Conservation (phyloP, 1,140 invertebrate species). For the Eriocheir sinensis region DNA sequence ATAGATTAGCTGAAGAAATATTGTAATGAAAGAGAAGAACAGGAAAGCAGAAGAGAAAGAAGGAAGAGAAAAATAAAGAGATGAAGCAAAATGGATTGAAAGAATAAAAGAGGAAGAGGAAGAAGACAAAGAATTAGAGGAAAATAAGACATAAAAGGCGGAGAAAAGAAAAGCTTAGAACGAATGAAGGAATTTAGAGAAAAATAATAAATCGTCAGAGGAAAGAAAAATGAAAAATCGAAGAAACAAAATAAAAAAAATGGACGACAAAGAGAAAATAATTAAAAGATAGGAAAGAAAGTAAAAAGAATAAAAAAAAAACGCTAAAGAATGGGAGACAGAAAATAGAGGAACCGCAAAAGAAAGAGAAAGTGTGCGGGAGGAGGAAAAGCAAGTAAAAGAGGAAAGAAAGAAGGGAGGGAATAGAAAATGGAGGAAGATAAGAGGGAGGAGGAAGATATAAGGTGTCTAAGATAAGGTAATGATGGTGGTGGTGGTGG, state of each 20-base stretch:
- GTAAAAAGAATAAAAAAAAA: background rate
- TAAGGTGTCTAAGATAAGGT: background rate
- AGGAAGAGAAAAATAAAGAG: background rate
- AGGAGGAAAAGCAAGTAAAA: background rate
- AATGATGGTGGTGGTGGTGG: slow-evolving; percentile 1
- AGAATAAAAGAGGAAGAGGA: background rate
- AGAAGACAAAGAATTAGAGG: background rate
- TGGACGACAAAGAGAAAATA: too few species aligned
- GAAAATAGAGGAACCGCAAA: background rate
- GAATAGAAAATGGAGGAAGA: background rate
- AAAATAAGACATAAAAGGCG: background rate
- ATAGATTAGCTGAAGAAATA: too few species aligned
- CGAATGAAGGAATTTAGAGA: background rate
- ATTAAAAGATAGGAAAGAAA: too few species aligned
- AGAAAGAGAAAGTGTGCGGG: background rate
- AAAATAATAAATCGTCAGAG: background rate
- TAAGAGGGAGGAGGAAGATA: background rate
- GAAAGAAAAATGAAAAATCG: background rate
- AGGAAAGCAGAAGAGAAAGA: background rate
- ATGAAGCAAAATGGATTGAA: too few species aligned
- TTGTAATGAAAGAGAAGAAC: too few species aligned
- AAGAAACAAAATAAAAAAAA: background rate
- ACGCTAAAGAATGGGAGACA: background rate
- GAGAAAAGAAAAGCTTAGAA: background rate
- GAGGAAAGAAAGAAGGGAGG: background rate